These are phyloP conservation scores for Girardinus metallicus DNA, from an alignment of 2,797 vertebrate species.

Conservation along the genomic window DNA sequence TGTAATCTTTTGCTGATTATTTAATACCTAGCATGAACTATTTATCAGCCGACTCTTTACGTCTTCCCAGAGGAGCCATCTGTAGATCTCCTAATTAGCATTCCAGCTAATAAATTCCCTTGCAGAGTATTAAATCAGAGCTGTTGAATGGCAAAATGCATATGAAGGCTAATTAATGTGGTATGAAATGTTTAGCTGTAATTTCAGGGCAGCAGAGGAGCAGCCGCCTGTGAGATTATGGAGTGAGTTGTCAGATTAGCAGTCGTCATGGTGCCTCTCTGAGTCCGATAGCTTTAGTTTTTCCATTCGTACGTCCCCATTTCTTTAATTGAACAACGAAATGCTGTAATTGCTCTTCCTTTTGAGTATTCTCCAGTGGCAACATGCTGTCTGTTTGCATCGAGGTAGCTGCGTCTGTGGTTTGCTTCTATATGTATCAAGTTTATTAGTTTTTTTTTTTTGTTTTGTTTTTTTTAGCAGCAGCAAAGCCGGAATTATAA, in stretches of 20 bases:
- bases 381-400: not conserved
- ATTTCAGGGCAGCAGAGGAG: constrained; percentile 32
- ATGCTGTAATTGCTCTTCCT: not conserved
- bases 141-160: constrained; percentile 22
- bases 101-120: not conserved
- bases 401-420: no score
- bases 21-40: not conserved
- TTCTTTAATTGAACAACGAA: not conserved
- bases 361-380: no score
- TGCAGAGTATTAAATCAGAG: constrained; percentile 17
- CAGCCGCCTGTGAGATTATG: constrained; percentile 50
- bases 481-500: not conserved
- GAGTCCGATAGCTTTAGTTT: not conserved
- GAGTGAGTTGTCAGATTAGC: constrained; percentile 52
- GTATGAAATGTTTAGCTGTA: constrained; percentile 68
- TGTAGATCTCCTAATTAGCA: not conserved
- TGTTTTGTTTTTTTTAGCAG: not conserved
- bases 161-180: constrained; percentile 69
- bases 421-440: no score
- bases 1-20: not conserved
- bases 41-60: not conserved
- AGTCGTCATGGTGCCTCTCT: constrained; percentile 46
- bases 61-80: not conserved
- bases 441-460: not conserved
- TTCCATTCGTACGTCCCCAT: not conserved